Percentiles rank a stretch among this genome's conserved stretches.
Evolutionary conservation across 2,113 vertebrate species (phyloP).

Genomic region (Zapornia atra): DNA sequence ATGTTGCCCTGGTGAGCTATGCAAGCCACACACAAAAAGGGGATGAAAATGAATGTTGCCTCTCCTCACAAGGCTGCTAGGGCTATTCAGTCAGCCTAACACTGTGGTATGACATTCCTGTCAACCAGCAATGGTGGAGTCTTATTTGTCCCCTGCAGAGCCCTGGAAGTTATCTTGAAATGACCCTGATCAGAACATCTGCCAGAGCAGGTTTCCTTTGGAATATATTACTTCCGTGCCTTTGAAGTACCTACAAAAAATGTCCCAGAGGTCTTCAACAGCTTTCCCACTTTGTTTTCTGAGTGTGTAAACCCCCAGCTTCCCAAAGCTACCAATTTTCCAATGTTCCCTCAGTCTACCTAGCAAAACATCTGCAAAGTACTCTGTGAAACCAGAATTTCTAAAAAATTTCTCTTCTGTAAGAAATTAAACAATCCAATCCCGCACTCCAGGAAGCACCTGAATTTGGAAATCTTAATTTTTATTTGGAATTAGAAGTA

Average conservation of each 20-base stretch:
- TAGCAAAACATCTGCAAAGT: not conserved
- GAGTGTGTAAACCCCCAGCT: not conserved
- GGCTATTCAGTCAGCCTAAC: not conserved
- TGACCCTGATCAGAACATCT: not conserved
- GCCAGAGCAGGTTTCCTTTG: not conserved
- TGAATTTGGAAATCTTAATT: not conserved
- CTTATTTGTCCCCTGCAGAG: not conserved
- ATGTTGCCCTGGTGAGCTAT: not conserved
- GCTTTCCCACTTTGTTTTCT: not conserved
- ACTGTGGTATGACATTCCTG: not conserved
- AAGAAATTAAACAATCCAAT: not conserved
- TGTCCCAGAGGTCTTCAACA: not conserved
- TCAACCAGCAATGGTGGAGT: not conserved
- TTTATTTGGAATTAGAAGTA: not conserved
- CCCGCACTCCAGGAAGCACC: not conserved
- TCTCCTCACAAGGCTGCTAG: not conserved
- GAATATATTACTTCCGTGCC: not conserved
- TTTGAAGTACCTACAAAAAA: not conserved
- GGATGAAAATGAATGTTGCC: not conserved
- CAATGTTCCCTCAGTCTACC: not conserved
- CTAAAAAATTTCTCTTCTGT: not conserved
- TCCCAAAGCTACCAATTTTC: not conserved
- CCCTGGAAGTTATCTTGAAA: not conserved
- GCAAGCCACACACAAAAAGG: not conserved
- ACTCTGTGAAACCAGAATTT: not conserved